Conservation (phyloP, 2,113 vertebrate species). For the Mobula hypostoma region DNA sequence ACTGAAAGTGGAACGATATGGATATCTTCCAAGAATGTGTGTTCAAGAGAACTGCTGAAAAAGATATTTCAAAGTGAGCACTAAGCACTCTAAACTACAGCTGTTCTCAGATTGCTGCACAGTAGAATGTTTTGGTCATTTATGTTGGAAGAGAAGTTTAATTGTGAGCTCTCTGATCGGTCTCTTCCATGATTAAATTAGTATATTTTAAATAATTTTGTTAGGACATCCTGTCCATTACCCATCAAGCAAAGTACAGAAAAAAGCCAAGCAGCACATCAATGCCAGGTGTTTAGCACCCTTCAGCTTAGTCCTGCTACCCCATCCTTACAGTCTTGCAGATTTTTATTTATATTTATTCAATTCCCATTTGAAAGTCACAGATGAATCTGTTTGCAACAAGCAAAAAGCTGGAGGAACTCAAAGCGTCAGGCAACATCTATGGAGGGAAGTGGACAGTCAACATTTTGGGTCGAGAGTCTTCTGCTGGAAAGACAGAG, state of each 20-base stretch:
- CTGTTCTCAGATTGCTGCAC: conserved; percentile 28
- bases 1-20: conserved; percentile 21
- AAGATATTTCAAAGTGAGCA: conserved; percentile 33
- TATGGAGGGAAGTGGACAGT: too few relatives aligned
- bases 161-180: neutral
- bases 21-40: conserved; percentile 28
- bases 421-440: too few relatives aligned
- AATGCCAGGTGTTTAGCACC: too few relatives aligned
- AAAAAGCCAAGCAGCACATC: neutral
- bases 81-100: conserved; percentile 28
- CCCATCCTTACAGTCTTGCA: too few relatives aligned
- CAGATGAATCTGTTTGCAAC: neutral
- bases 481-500: too few relatives aligned
- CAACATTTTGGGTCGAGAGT: too few relatives aligned
- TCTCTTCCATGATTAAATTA: neutral
- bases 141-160: neutral
- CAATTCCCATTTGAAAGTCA: neutral
- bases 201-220: neutral
- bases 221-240: neutral
- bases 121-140: conserved; percentile 21
- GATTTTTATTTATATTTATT: neutral
- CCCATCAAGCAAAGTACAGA: neutral
- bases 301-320: neutral
- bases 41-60: conserved; percentile 32
- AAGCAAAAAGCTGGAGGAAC: neutral